Evolutionary conservation across 53 echinoderm and acorn worm genomes (phyloP).

Genomic region (Luidia sarsii): DNA sequence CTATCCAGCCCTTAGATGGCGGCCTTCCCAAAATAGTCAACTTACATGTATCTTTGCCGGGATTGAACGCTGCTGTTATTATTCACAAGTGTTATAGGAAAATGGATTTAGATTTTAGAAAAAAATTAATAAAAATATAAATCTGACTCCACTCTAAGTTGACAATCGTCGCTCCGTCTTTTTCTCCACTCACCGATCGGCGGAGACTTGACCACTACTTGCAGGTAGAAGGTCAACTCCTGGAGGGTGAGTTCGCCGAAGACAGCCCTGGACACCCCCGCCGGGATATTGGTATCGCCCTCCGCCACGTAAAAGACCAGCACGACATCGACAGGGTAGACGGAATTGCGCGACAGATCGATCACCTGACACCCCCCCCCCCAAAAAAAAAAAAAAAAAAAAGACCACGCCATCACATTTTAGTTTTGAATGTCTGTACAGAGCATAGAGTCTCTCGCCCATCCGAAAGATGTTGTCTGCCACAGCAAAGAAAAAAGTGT

Average conservation of each 20-base stretch:
- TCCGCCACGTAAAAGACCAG: slow-evolving; percentile 82
- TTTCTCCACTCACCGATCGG: slow-evolving; percentile 58
- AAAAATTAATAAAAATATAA: too few species aligned
- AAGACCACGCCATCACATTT: too few species aligned
- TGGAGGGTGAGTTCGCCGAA: slow-evolving; percentile 65
- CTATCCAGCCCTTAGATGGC: too few species aligned
- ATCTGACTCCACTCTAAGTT: too few species aligned
- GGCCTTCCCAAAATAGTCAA: too few species aligned
- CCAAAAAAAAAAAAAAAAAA: not conserved
- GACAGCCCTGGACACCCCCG: slow-evolving; percentile 61
- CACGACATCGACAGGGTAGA: slow-evolving; percentile 35
- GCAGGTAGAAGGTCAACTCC: slow-evolving; percentile 67
- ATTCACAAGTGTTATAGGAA: too few species aligned
- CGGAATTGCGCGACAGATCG: slow-evolving; percentile 57
- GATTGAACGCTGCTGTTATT: too few species aligned
- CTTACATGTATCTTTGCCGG: too few species aligned
- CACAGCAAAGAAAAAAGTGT: too few species aligned
- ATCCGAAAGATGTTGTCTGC: too few species aligned
- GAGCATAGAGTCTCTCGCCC: not conserved
- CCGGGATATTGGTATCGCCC: slow-evolving; percentile 65
- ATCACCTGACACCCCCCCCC: slow-evolving; percentile 56
- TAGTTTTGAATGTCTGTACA: not conserved
- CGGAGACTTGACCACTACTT: slow-evolving; percentile 53
- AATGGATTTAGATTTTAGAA: too few species aligned
- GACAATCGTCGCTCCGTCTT: too few species aligned